Base-by-base conservation (phyloP, 2,113 vertebrate genomes). In the Otus sunia region DNA sequence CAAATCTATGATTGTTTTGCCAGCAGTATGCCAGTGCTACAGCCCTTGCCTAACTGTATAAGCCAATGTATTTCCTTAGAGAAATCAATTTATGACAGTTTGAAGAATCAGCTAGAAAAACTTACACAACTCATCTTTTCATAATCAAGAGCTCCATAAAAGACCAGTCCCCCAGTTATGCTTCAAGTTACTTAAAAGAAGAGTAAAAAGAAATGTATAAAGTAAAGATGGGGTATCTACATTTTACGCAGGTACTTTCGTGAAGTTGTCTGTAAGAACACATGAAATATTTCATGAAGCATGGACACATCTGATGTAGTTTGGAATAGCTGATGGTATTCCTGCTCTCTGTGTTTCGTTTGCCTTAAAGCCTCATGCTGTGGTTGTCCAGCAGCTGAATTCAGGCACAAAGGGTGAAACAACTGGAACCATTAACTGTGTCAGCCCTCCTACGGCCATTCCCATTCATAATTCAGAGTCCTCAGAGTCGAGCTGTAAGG, bases 71-170 rank as follows among this genome's bases (percentile, higher is more conserved):
- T 72, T 93, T 88, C 81, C 67, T 12, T 23, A 50, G 75, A 89
- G 79, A 91, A 94, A 92, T 88, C 36, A 76, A 32, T 88, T 83
- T 68, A 43, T 80, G 72, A 63, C 29, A 67, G 50, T 55, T 62
- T 62, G 68, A 84, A 92, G 73, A 83, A 88, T 92, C 55, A 77
- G 55, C 63, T 74, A 90, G 64, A 92, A 97, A 84, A 94, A 80
- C 19, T 50, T 59, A n/a, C 18, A 85, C 69, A 81, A 49, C 32
- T 79, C 59, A 68, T 74, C 34, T 82, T 92, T 77, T 74, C 41
- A 43, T 79, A 86, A 66, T 37, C 36, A 79, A 72, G 43, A 90
- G 16, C 18, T 86, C 79, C 34, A 45, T 50, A 56, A 58, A 93
- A 75, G 27, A 86, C 8, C 6, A 77, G 66, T 68, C 94, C 34